Base-by-base conservation (phyloP, 2,797 vertebrate genomes). In the Tiaroga cobitis region DNA sequence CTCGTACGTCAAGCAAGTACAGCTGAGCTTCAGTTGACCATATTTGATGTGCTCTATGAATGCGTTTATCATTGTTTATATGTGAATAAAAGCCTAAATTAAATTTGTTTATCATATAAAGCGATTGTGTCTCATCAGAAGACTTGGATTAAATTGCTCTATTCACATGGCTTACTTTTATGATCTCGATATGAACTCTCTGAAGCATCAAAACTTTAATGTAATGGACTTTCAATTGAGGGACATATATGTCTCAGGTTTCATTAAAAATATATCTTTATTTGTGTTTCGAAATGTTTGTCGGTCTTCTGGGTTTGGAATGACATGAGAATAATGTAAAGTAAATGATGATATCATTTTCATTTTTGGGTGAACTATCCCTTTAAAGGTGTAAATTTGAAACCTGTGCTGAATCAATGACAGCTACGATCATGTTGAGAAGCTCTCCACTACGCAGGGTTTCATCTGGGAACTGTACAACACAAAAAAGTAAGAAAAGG, bases 371-470 rank as follows among this genome's bases (percentile, higher is more conserved):
- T 63, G 54, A 78, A 59, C 37, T 54, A 34, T 24, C 16, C 5
- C 3, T 61, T 24, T 41, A 46, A 37, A 32, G 1, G 39, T 41
- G 13, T 69, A n/a, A 41, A 69, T 37, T 26, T 80, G 43, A 59
- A 80, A 92, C 96, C 96, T 97, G 96, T 15, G 97, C 97, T 0
- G 98, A 99, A 91, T 99, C 98, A 0, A 99, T 99, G 78, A 99
- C 98, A 0, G 98, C 98, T 0, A 99, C 98, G 0, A 99, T 99
- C 98, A 99, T 99, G 93, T 99, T 99, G 4, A 99, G 95, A 68
- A 99, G 95, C 90, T 99, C 98, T 0, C 97, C 97, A 0, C 98
- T 99, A 1, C 98, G 94, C 1, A 99, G 89, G 2, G 98, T 99
- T 91, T 99, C 97, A 4, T 98, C 98, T 8, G 98, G 98, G 90